phyloP scores from a whole-genome alignment of 2,888 invertebrate species.

The Pycnomerus fuliginosus region DNA sequence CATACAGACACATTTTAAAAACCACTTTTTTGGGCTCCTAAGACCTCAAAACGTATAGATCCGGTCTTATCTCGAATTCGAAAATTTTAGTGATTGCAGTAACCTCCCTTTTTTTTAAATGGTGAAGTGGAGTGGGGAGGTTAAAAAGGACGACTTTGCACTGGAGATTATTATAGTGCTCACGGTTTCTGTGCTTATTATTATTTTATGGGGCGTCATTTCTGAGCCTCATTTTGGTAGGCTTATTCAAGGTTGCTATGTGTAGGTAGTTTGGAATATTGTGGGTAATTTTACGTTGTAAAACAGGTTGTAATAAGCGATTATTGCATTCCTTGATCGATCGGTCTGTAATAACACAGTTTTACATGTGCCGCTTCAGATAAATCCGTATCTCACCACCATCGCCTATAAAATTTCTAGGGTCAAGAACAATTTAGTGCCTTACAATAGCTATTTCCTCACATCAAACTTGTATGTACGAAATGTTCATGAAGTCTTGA shows the following conservation, averaged over 20 bases:
- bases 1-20: no score
- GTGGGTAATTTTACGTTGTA: conserved; percentile 32
- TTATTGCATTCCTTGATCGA: conserved; percentile 40
- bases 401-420: conserved; percentile 29
- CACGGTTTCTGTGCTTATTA: conserved; percentile 11
- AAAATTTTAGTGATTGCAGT: no score
- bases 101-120: no score
- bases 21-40: no score
- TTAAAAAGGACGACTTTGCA: no score
- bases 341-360: conserved; percentile 39
- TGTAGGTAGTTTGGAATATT: conserved; percentile 25
- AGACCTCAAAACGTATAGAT: no score
- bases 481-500: no score
- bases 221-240: conserved; percentile 11
- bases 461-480: no score
- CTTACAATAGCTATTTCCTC: conserved; percentile 30
- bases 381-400: conserved; percentile 32
- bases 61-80: no score
- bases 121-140: no score
- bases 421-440: conserved; percentile 31
- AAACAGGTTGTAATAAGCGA: conserved; percentile 37
- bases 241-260: conserved; percentile 21
- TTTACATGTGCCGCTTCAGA: conserved; percentile 35
- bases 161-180: conserved; percentile 16
- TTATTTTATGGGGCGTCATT: conserved; percentile 14